Conservation (phyloP, 2,113 vertebrate species). For the Poecile atricapillus region DNA sequence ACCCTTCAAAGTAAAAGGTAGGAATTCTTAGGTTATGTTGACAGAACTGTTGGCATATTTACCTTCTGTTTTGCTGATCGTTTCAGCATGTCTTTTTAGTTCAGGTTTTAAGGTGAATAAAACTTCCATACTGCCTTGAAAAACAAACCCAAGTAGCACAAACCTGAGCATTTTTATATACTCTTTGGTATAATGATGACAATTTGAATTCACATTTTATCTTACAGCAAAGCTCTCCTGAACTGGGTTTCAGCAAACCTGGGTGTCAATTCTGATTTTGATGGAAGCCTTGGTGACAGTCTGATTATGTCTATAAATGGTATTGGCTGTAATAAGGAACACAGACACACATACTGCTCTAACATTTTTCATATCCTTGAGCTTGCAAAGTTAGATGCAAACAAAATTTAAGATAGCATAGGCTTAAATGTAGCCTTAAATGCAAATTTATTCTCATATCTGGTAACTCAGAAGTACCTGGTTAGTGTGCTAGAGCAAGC, state of each 20-base stretch:
- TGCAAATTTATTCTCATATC: neutral
- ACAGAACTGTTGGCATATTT: neutral
- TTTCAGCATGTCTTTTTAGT: neutral
- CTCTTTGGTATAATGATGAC: neutral
- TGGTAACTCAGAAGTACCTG: neutral
- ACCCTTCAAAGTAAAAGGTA: neutral
- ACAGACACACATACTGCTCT: neutral
- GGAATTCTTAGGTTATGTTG: neutral
- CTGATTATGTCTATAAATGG: neutral
- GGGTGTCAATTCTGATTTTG: neutral
- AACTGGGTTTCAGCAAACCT: neutral
- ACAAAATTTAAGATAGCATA: neutral
- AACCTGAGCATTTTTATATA: neutral
- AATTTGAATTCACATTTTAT: neutral
- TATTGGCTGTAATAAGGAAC: neutral
- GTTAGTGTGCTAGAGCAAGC: neutral
- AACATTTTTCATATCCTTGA: neutral
- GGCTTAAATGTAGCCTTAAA: neutral
- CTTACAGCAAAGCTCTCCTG: neutral
- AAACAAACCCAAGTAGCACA: neutral
- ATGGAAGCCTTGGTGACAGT: neutral
- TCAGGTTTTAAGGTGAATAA: neutral
- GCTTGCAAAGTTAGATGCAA: neutral
- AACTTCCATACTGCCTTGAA: neutral
- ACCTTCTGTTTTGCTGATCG: neutral